phyloP scores from a whole-genome alignment of 2,888 invertebrate genomes.

The Chrysolina oricalcia region DNA sequence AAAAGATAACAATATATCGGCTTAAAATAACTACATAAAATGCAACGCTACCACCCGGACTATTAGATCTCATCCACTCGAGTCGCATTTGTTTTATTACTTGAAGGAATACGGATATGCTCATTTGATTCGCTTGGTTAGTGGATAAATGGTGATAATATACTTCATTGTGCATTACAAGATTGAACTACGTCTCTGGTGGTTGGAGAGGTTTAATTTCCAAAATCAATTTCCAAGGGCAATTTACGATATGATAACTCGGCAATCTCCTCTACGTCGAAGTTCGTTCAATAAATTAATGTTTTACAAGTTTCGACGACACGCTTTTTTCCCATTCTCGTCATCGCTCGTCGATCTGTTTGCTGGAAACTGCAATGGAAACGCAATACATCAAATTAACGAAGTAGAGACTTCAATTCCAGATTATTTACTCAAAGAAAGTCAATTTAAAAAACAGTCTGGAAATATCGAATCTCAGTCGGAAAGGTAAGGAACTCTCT shows the following conservation, averaged over 20 bases:
- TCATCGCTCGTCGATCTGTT: slow-evolving; percentile 37
- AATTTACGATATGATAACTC: slow-evolving; percentile 6
- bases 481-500: slow-evolving; percentile 11
- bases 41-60: not conserved
- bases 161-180: not conserved
- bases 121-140: not conserved
- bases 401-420: slow-evolving; percentile 25
- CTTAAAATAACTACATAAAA: not conserved
- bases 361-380: slow-evolving; percentile 43
- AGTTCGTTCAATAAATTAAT: not conserved
- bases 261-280: slow-evolving; percentile 12
- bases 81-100: not conserved
- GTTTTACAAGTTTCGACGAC: slow-evolving; percentile 43
- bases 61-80: not conserved
- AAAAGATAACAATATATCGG: too few species aligned
- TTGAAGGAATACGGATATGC: not conserved
- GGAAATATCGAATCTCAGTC: slow-evolving; percentile 31
- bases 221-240: not conserved
- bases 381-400: slow-evolving; percentile 45
- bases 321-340: slow-evolving; percentile 45
- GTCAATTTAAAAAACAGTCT: slow-evolving; percentile 35
- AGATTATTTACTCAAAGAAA: slow-evolving; percentile 43
- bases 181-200: slow-evolving; percentile 11
- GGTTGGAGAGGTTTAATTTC: not conserved
- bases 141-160: not conserved